Percentiles rank a stretch among this genome's conserved stretches.
Conservation (phyloP, 2,113 vertebrate genomes). For the Vulpes vulpes region DNA sequence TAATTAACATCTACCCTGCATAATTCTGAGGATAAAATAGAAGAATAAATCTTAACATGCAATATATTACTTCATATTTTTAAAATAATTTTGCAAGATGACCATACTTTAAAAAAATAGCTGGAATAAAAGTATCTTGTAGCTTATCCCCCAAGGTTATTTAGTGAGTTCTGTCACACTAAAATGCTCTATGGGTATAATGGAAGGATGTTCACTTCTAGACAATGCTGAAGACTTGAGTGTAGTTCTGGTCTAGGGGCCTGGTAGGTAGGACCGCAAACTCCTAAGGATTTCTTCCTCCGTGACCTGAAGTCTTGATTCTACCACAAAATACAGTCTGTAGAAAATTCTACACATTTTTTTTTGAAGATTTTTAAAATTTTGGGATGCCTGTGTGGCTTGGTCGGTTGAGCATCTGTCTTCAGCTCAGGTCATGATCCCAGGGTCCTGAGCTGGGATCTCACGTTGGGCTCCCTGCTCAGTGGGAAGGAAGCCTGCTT, state of each 20-base stretch:
- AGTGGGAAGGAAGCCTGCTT: background rate
- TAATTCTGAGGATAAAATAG: constrained; percentile 15
- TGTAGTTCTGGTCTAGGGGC: background rate
- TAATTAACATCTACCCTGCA: background rate
- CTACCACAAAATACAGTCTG: constrained; percentile 30
- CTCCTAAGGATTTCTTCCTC: background rate
- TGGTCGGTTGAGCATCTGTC: background rate
- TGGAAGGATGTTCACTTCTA: background rate
- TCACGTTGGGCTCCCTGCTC: background rate
- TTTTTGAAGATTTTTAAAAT: background rate
- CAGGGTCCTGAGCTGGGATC: background rate
- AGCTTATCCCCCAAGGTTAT: background rate
- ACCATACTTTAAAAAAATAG: background rate
- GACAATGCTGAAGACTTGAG: background rate
- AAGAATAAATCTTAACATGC: background rate
- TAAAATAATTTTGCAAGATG: background rate
- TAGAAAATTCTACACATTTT: background rate
- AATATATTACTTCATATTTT: constrained; percentile 20
- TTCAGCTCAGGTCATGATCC: background rate
- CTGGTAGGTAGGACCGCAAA: background rate
- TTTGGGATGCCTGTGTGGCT: background rate
- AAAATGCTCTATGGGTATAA: background rate
- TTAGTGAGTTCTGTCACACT: background rate
- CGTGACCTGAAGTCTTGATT: constrained; percentile 3
- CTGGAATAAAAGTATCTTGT: background rate